Conservation (phyloP, 2,888 invertebrate genomes). For the Lymantria dispar region DNA sequence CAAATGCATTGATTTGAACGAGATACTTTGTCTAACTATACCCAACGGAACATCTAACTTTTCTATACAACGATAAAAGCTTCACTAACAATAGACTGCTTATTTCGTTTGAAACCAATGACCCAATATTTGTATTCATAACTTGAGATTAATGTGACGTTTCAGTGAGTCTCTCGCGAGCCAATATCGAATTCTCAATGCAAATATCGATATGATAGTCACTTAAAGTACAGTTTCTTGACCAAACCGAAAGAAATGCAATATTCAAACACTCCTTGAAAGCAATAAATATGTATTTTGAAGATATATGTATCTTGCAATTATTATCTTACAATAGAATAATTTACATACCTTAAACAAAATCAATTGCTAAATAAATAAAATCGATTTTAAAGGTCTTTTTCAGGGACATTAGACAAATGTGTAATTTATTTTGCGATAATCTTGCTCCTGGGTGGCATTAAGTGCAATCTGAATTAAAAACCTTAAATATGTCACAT, state of each 20-base stretch:
- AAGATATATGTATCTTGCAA: too few species aligned
- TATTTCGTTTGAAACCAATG: constrained; percentile 13
- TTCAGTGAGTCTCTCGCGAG: constrained; percentile 29
- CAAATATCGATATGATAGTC: constrained; percentile 35
- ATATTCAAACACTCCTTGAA: neutral
- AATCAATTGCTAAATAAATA: too few species aligned
- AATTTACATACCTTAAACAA: too few species aligned
- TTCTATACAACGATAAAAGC: neutral
- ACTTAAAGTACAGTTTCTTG: constrained; percentile 28
- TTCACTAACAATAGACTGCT: neutral
- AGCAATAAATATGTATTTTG: neutral
- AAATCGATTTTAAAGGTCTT: too few species aligned
- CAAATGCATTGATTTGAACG: too few species aligned
- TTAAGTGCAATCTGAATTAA: too few species aligned
- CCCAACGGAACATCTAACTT: neutral
- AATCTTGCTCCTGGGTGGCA: too few species aligned
- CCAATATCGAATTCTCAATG: constrained; percentile 36
- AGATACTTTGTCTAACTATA: too few species aligned
- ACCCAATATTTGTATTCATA: constrained; percentile 31
- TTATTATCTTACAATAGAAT: too few species aligned
- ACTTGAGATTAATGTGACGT: constrained; percentile 44
- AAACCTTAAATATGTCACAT: too few species aligned
- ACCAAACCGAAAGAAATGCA: neutral
- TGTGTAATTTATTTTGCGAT: too few species aligned
- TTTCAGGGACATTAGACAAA: too few species aligned